Conservation (phyloP, 2,113 vertebrate species). For the Rhinogobius similis region DNA sequence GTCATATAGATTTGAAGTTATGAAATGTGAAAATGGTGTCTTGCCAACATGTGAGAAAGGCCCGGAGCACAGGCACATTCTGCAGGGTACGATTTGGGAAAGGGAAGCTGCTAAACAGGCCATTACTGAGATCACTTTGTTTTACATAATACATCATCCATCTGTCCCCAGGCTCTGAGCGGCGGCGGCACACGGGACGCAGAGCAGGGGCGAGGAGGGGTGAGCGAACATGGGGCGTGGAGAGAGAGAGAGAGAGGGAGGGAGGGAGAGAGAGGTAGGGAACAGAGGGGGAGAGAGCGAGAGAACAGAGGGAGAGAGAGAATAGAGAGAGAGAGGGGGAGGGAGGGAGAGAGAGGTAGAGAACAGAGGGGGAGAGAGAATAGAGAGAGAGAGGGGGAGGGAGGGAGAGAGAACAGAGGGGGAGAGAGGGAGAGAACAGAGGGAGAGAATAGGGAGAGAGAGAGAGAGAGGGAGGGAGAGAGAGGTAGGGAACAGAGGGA, state of each 20-base stretch:
- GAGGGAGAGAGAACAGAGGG: too few relatives aligned
- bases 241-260: not conserved
- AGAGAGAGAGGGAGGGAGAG: not conserved
- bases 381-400: slow-evolving; percentile 4
- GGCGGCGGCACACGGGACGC: slow-evolving; percentile 24
- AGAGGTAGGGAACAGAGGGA: slow-evolving; percentile 12
- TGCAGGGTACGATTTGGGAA: not conserved
- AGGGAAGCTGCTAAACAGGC: slow-evolving; percentile 66
- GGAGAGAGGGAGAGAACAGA: too few relatives aligned
- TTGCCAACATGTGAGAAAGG: too few relatives aligned
- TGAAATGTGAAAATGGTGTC: too few relatives aligned
- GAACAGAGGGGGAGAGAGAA: not conserved
- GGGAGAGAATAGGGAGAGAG: not conserved
- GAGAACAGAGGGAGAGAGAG: too few relatives aligned
- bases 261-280: slow-evolving; percentile 1
- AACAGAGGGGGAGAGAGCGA: too few relatives aligned
- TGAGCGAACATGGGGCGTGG: not conserved
- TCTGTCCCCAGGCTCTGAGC: slow-evolving; percentile 61
- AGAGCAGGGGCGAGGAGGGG: not conserved
- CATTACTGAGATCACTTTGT: slow-evolving; percentile 77
- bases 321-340: too few relatives aligned
- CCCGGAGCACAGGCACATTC: too few relatives aligned
- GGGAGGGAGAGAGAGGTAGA: not conserved
- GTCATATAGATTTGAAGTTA: too few relatives aligned
- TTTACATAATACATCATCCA: slow-evolving; percentile 81